phyloP scores from a whole-genome alignment of 2,113 vertebrate species.

The Addax nasomaculatus region DNA sequence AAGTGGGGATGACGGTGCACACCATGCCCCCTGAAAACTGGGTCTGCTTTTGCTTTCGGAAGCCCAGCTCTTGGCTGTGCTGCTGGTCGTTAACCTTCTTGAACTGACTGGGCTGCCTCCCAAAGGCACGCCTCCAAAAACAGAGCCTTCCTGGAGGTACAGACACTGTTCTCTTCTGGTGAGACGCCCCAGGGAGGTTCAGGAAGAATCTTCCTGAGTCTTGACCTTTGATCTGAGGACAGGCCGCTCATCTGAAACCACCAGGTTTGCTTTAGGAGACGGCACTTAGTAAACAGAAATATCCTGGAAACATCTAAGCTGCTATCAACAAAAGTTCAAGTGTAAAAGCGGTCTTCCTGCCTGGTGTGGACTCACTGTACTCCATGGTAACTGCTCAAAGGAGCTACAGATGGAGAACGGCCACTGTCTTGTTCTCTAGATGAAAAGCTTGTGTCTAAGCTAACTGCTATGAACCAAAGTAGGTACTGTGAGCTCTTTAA shows the following conservation, averaged over 20 bases:
- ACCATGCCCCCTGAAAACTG: not conserved
- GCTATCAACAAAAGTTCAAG: not conserved
- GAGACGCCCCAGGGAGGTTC: fast-evolving
- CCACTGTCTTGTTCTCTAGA: not conserved
- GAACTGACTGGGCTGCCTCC: not conserved
- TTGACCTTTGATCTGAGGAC: not conserved
- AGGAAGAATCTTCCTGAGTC: not conserved
- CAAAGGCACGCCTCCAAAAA: not conserved
- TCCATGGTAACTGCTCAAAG: too few relatives aligned
- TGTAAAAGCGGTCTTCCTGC: not conserved
- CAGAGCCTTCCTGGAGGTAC: not conserved
- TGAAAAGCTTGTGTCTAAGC: not conserved
- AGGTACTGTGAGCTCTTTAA: not conserved
- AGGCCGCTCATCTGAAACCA: not conserved
- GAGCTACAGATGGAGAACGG: too few relatives aligned
- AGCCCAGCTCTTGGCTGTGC: not conserved
- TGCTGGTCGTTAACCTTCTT: not conserved
- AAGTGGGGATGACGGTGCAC: too few relatives aligned
- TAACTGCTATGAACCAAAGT: not conserved
- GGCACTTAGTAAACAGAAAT: not conserved
- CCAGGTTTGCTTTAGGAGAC: not conserved
- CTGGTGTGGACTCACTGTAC: not conserved
- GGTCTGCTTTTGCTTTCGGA: not conserved
- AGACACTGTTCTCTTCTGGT: not conserved
- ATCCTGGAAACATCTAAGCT: not conserved